Evolutionary conservation across 1,140 invertebrate genomes (phyloP), one percentile per base, ranked within the genome.

Genomic region (Hyposmocoma kahamanoa): DNA sequence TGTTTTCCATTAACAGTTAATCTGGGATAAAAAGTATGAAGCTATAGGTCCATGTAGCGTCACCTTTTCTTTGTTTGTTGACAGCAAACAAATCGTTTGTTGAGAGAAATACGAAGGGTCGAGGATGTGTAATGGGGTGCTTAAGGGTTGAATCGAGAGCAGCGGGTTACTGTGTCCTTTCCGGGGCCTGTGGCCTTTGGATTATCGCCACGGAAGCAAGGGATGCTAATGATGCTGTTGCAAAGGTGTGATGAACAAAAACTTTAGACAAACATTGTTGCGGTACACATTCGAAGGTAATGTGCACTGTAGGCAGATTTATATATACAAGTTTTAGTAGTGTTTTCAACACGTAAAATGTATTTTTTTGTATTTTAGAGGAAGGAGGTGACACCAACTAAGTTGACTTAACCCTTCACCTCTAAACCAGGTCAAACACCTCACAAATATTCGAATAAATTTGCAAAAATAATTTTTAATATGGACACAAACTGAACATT

Each of bases 11-110:
- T 74, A 80, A 72, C 71, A 61, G 73, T 77, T 81, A 78, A 77
- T 78, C 74, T 81, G 44, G 45, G 51, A 62, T 67, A 74, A 75
- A 68, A 62, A 65, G 56, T 36, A 24, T 60, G 4, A 34, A n/a
- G n/a, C 9, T 21, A 36, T 36, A 36, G 18, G 15, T 8, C 28
- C 28, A 32, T 30, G 54, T 53, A 65, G 62, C 76, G 69, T 59
- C 77, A 84, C 76, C 75, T 75, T 67, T 73, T 62, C 59, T 66
- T 84, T 84, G 79, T 83, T 76, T 76, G 75, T 73, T 84, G 77
- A 81, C 77, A 70, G 67, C 67, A 81, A 84, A 84, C 80, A 84
- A 84, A 84, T 84, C 76, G 80, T 84, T 80, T 77, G 72, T 74
- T 76, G 65, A 53, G 56, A 70, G 65, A 74, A 73, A 77, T 67